Base-by-base conservation (phyloP, 2,113 vertebrate genomes). In the Vulpes ferrilata region DNA sequence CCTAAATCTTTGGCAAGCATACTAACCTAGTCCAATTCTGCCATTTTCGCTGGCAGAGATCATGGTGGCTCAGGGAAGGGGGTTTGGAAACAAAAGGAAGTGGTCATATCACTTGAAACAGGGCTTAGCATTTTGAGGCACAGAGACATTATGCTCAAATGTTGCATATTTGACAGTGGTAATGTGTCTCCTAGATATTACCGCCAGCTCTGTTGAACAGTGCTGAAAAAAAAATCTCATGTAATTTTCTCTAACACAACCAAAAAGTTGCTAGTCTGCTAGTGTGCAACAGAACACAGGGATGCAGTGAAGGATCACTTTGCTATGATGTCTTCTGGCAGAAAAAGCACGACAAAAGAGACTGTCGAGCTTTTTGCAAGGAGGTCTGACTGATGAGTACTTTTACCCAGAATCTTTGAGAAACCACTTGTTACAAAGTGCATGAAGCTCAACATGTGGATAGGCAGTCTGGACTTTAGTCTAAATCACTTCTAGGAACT, bases 211-310 rank as follows among this genome's bases (percentile, higher is more conserved):
- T 92, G 60, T 0, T 86, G 78, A 82, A 59, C 2, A 3, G 13
- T 51, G 53, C 30, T 30, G 38, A 38, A 57, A 30, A 57, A 35
- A 55, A 92, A 53, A 81, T 76, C 22, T 59, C 73, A 71, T 20
- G 23, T n/a, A n/a, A 86, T 64, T 95, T 96, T 95, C 43, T 97
- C 79, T 88, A 87, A 87, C 23, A 71, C 19, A 87, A 88, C 25
- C 22, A 79, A 55, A 71, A 88, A 69, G 43, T 79, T 91, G n/a
- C 15, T 78, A 23, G 53, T 97, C 35, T 89, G 81, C 15, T 53
- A 43, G 12, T 83, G 19, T 92, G 30, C 22, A 79, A 71, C 95
- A 78, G 64, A 92, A 96, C 0, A 62, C 35, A 83, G 69, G 62
- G 43, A 23, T 82, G 17, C 7, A 43, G 65, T 32, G 23, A 95